Evolutionary conservation across 2,797 vertebrate genomes (phyloP).

Genomic region (Epinephelus coioides): DNA sequence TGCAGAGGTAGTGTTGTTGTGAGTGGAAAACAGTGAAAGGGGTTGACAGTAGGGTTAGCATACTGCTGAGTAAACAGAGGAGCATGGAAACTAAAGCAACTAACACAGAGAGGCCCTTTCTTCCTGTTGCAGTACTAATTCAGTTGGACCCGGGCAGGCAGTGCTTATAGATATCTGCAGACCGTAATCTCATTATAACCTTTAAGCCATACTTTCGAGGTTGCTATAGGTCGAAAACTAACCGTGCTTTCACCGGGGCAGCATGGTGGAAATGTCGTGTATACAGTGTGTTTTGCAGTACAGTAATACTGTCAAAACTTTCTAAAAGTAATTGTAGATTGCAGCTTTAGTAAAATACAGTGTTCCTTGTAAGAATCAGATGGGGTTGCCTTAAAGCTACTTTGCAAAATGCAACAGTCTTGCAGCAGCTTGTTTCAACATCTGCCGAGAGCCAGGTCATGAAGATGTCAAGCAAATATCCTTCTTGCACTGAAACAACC

Average conservation of each 20-base stretch:
- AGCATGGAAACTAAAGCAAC: conserved; percentile 71
- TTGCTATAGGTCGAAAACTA: conserved; percentile 67
- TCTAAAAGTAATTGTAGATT: background rate
- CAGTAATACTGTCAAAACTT: background rate
- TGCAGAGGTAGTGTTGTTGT: conserved; percentile 33
- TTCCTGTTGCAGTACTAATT: conserved; percentile 70
- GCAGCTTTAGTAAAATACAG: background rate
- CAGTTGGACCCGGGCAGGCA: conserved; percentile 65
- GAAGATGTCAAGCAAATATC: conserved; percentile 30
- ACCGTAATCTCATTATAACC: conserved; percentile 82
- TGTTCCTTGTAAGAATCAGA: conserved; percentile 16
- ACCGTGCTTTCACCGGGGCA: conserved; percentile 42
- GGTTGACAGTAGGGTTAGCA: conserved; percentile 59
- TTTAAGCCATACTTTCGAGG: conserved; percentile 80
- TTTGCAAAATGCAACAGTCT: conserved; percentile 15
- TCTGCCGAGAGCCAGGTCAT: conserved; percentile 8
- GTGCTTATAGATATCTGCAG: conserved; percentile 78
- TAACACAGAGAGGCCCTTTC: conserved; percentile 71
- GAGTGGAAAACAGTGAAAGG: conserved; percentile 50
- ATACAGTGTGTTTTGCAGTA: background rate
- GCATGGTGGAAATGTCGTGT: background rate
- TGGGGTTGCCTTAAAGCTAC: background rate
- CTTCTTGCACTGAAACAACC: conserved; percentile 54
- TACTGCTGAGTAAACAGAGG: conserved; percentile 75
- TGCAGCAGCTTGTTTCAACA: conserved; percentile 51